A percentile compares a stretch with the other conserved stretches of the same genome.
phyloP scores from a whole-genome alignment of 1,140 invertebrate genomes.

The Sitobion miscanthi region DNA sequence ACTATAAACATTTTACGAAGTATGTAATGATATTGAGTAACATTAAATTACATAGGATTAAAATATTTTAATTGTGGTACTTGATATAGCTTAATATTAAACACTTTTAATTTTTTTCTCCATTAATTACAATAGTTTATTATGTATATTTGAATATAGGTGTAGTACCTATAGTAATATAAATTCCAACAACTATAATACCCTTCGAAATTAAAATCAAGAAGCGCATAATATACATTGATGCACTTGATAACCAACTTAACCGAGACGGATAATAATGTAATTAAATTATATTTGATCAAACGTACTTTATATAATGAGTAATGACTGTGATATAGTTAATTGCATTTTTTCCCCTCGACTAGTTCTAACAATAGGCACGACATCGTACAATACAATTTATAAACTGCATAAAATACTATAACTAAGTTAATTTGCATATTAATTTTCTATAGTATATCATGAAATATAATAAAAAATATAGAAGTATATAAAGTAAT shows the following conservation, averaged over 20 bases:
- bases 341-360: neutral
- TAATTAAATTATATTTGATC: conserved; percentile 42
- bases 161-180: neutral
- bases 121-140: neutral
- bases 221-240: conserved; percentile 32
- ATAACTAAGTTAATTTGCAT: neutral
- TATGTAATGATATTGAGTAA: neutral
- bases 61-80: neutral
- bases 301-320: neutral
- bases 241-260: neutral
- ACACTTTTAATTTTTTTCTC: neutral
- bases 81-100: conserved; percentile 13
- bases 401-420: neutral
- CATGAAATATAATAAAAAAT: neutral
- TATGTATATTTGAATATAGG: neutral
- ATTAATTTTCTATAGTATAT: neutral
- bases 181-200: neutral
- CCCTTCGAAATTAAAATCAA: conserved; percentile 10
- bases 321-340: neutral
- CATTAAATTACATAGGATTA: neutral
- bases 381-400: neutral
- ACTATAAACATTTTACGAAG: neutral
- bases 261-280: neutral
- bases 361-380: neutral
- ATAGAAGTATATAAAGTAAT: neutral